Evolutionary conservation across 92 coral and sea anemone genomes (phyloP).

Genomic region (Bergia puertoricense): DNA sequence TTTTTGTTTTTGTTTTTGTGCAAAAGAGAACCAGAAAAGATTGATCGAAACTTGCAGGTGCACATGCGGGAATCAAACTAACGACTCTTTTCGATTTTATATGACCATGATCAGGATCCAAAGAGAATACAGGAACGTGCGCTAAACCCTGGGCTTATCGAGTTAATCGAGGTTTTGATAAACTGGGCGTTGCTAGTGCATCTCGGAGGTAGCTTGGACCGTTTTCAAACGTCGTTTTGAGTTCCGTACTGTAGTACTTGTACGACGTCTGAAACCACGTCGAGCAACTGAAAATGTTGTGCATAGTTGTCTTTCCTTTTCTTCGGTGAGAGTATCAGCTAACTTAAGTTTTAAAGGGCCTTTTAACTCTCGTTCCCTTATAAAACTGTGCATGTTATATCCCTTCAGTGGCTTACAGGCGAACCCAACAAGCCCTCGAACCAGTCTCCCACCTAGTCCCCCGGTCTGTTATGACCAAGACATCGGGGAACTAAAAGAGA

Average conservation of each 20-base stretch:
- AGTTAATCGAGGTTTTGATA: too few relatives aligned
- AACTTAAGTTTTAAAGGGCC: not conserved
- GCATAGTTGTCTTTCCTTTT: not conserved
- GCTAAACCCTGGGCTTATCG: too few relatives aligned
- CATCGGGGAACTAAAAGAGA: constrained; percentile 67
- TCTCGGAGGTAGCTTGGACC: not conserved
- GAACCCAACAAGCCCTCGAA: constrained; percentile 72
- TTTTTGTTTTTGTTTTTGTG: too few relatives aligned
- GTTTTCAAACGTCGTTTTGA: not conserved
- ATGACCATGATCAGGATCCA: too few relatives aligned
- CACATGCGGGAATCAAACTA: too few relatives aligned
- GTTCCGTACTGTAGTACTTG: not conserved
- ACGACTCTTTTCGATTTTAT: too few relatives aligned
- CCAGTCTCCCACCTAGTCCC: constrained; percentile 91
- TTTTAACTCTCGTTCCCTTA: not conserved
- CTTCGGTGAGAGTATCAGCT: not conserved
- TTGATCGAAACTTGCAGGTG: too few relatives aligned
- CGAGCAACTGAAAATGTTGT: not conserved
- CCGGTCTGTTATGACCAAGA: constrained; percentile 71
- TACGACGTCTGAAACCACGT: not conserved
- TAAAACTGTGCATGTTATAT: not conserved
- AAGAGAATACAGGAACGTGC: too few relatives aligned
- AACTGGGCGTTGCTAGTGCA: too few relatives aligned
- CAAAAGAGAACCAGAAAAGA: too few relatives aligned
- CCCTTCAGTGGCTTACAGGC: constrained; percentile 44